phyloP scores from a whole-genome alignment of 2,797 vertebrate species.

The Pipistrellus pipistrellus region DNA sequence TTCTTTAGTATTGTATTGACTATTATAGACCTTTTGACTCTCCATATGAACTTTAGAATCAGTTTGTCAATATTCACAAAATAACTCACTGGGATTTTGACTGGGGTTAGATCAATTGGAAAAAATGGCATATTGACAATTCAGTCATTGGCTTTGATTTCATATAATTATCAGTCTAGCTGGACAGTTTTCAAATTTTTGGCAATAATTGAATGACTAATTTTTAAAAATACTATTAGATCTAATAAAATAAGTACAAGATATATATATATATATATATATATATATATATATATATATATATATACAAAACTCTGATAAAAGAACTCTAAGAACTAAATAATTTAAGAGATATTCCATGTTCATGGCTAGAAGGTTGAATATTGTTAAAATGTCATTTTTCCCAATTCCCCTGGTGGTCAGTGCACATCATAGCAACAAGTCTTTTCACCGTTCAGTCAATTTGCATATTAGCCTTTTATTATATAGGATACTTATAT shows the following conservation, averaged over 20 bases:
- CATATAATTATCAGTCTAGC: background rate
- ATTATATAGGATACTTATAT: no score
- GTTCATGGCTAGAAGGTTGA: background rate
- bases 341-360: background rate
- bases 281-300: no score
- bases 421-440: no score
- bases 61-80: background rate
- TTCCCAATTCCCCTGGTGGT: no score
- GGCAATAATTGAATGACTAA: background rate
- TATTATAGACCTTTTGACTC: background rate
- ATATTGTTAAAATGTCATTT: background rate
- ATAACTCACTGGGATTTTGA: background rate
- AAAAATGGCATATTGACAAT: background rate
- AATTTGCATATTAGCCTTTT: no score
- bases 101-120: background rate
- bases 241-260: background rate
- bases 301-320: background rate
- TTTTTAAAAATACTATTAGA: background rate
- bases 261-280: background rate
- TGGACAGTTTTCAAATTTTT: background rate
- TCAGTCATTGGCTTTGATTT: background rate
- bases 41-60: background rate
- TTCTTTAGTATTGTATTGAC: background rate
- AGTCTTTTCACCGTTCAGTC: no score
- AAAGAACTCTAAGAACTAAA: constrained; percentile 17